Percentiles rank a stretch among this genome's conserved stretches.
Evolutionary conservation across 1,140 invertebrate genomes (phyloP).

Genomic region (Potamilus streckersoni): DNA sequence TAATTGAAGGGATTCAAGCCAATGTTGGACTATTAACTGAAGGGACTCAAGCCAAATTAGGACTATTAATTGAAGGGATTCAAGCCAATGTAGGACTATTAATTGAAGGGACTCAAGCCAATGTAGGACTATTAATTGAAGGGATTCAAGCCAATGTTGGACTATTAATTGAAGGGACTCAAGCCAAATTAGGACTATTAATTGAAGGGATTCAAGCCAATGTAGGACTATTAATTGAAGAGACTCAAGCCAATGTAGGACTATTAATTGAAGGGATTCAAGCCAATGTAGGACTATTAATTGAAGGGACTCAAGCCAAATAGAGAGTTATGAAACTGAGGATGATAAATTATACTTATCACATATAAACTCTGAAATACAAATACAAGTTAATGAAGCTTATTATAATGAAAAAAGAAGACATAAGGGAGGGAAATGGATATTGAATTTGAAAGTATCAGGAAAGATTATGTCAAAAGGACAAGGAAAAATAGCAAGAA

Average conservation of each 20-base stretch:
- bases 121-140: too few relatives aligned
- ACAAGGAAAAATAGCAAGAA: background rate
- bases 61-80: background rate
- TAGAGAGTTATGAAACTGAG: background rate
- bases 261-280: background rate
- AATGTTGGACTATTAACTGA: too few relatives aligned
- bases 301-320: too few relatives aligned
- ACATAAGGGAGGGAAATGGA: background rate
- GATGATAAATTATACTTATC: conserved; percentile 1
- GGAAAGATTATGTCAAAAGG: background rate
- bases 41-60: too few relatives aligned
- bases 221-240: too few relatives aligned
- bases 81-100: background rate
- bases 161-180: too few relatives aligned
- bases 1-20: background rate
- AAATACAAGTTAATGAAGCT: background rate
- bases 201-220: background rate
- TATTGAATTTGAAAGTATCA: background rate
- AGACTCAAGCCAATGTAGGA: too few relatives aligned
- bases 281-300: too few relatives aligned
- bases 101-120: too few relatives aligned
- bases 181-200: too few relatives aligned
- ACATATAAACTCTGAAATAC: background rate
- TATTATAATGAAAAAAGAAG: background rate
- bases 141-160: background rate